Conservation (phyloP, 2,888 invertebrate species). For the Branchipolynoe longqiensis region DNA sequence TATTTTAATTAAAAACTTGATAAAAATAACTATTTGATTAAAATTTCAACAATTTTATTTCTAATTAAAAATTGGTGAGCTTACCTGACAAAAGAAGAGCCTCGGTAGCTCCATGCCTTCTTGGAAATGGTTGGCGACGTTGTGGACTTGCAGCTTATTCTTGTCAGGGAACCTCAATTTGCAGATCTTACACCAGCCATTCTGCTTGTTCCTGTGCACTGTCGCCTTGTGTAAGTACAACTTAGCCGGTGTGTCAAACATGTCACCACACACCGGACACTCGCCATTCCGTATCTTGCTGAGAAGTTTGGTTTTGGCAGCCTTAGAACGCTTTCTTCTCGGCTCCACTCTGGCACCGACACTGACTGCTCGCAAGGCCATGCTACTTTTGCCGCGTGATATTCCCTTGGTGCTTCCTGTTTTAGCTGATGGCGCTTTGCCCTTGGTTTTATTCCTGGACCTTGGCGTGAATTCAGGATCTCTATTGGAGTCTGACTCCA, state of each 20-base stretch:
- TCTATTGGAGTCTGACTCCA: background rate
- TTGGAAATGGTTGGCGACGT: background rate
- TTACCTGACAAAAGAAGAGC: conserved; percentile 7
- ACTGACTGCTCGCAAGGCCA: no score
- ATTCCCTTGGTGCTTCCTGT: no score
- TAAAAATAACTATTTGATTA: background rate
- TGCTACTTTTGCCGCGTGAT: no score
- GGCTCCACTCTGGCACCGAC: no score
- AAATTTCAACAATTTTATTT: background rate
- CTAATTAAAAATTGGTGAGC: background rate
- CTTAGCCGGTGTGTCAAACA: background rate
- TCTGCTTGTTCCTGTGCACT: conserved; percentile 6
- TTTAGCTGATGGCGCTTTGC: no score
- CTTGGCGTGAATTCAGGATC: background rate
- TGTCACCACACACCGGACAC: background rate
- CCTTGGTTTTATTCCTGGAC: background rate
- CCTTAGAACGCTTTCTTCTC: no score
- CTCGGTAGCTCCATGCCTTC: conserved; percentile 45
- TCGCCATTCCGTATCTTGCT: no score
- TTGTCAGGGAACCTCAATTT: background rate
- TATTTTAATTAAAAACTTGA: background rate
- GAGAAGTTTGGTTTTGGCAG: background rate
- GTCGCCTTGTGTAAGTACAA: background rate
- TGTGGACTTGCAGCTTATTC: conserved; percentile 11
- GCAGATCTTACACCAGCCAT: conserved; percentile 20